Percentiles rank a stretch among this genome's conserved stretches.
Conservation (phyloP, 2,888 invertebrate species). For the Oligia strigilis region DNA sequence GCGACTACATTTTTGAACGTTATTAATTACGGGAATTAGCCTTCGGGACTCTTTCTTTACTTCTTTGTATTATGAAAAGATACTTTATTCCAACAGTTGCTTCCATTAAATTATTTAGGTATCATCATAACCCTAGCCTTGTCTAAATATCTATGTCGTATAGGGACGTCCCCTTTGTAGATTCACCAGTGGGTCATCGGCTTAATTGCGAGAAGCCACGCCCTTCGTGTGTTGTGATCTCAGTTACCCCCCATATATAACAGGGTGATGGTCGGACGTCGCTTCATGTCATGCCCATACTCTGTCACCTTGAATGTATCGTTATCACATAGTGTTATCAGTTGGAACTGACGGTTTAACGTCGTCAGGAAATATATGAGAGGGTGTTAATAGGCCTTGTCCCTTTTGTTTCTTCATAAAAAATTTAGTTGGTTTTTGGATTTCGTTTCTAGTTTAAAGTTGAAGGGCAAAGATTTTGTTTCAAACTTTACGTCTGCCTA, state of each 20-base stretch:
- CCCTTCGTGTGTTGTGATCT: constrained; percentile 68
- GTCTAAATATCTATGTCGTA: constrained; percentile 49
- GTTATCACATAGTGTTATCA: constrained; percentile 58
- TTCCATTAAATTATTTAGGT: neutral
- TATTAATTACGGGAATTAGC: neutral
- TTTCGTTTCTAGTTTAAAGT: neutral
- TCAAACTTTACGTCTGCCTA: neutral
- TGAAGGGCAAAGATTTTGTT: neutral
- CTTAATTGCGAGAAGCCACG: constrained; percentile 67
- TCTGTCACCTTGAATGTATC: constrained; percentile 56
- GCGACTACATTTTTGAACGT: too few relatives aligned
- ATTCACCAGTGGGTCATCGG: constrained; percentile 65
- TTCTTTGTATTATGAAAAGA: neutral
- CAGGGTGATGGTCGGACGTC: constrained; percentile 56
- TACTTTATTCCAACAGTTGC: too few relatives aligned
- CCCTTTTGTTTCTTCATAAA: neutral
- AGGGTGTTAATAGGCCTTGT: constrained; percentile 6
- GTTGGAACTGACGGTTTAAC: constrained; percentile 25
- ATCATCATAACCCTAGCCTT: constrained; percentile 24
- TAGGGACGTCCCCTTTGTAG: constrained; percentile 53
- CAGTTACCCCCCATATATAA: constrained; percentile 60
- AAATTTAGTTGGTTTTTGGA: neutral
- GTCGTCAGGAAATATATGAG: constrained; percentile 9
- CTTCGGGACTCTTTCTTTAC: neutral
- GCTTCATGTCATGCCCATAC: constrained; percentile 54